Base-by-base conservation (phyloP, 1,140 invertebrate genomes). In the Drosophila subobscura region DNA sequence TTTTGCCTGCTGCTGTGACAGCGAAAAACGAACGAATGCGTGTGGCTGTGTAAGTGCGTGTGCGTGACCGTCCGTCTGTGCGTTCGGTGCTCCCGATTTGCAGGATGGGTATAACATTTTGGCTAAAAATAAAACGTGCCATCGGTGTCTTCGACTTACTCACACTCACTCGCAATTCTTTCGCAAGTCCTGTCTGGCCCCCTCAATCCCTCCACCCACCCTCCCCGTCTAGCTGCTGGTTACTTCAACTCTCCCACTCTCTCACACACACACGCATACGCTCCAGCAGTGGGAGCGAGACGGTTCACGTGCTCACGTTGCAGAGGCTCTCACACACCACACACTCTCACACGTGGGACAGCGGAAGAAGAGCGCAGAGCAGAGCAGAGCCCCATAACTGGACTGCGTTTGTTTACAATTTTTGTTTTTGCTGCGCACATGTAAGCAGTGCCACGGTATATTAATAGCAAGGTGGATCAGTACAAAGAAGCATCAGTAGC, bases 111-210 rank as follows among this genome's bases (percentile, higher is more conserved):
- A 60, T 55, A 33, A 33, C 29, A 71, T 80, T 84, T 86, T 64
- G 73, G 73, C 77, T 85, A 85, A 81, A 85, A 85, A 85, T 85
- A 85, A 80, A 80, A 77, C 77, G 68, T 67, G 81, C 75, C 54
- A 23, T 55, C 53, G 63, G 27, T 33, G 8, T 33, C 29, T 33
- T 33, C 29, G 29, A 33, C 29, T 33, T 33, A 64, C 61, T 45
- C 59, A 42, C 37, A n/a, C 42, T 52, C 54, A 63, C 51, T 51
- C 56, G 45, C 59, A 60, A 3, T 33, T 33, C 29, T 33, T 33
- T 10, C 49, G 29, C 77, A 59, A 58, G 57, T 78, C 58, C 70
- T 80, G 81, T 86, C 68, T 75, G 66, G 50, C 44, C 55, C 41
- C 40, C n/a, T 27, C 45, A 7, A 14, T 5, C 37, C 25, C 14